Conservation (phyloP, 2,113 vertebrate species). For the Platysteira castanea region DNA sequence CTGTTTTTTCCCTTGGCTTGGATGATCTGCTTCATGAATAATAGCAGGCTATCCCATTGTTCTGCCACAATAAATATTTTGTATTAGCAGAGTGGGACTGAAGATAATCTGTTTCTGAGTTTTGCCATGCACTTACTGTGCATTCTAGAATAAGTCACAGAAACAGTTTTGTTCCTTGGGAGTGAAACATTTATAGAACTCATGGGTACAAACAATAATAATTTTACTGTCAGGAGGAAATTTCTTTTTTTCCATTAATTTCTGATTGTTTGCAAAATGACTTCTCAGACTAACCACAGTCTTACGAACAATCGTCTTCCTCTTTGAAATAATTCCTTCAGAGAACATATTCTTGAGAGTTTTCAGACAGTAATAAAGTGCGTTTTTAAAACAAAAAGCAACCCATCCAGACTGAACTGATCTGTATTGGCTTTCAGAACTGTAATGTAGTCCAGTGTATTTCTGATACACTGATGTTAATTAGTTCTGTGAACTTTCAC, state of each 20-base stretch:
- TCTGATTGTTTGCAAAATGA: neutral
- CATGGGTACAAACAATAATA: neutral
- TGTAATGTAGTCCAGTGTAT: neutral
- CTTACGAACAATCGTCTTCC: fast-evolving
- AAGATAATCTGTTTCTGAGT: conserved; percentile 1
- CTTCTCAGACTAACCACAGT: neutral
- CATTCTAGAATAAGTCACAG: neutral
- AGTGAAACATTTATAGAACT: neutral
- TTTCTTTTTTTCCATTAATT: neutral
- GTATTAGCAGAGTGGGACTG: neutral
- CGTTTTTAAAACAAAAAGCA: neutral
- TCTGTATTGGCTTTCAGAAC: neutral
- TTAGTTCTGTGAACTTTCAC: neutral
- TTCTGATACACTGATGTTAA: neutral
- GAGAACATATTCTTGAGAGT: neutral
- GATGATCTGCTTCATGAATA: neutral
- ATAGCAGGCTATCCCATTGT: neutral
- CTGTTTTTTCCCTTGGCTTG: neutral
- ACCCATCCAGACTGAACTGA: neutral
- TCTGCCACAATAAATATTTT: neutral
- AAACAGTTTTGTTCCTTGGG: neutral
- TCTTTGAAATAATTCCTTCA: neutral
- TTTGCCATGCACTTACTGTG: neutral
- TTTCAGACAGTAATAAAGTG: neutral
- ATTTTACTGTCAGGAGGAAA: neutral